phyloP scores from a whole-genome alignment of 2,113 vertebrate genomes.

The Protomyctophum bolini region DNA sequence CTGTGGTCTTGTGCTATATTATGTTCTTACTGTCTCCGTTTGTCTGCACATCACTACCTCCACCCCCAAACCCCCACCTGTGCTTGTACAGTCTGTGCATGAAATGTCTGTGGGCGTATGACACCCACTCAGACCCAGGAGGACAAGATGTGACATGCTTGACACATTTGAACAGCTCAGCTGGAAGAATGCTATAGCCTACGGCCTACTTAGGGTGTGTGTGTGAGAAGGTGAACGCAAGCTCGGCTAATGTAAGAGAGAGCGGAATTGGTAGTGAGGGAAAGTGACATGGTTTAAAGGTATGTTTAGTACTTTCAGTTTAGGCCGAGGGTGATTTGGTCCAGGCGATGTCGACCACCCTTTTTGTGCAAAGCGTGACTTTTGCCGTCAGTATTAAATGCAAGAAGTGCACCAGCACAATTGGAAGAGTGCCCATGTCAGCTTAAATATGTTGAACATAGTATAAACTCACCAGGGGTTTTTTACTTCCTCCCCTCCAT shows the following conservation, averaged over 20 bases:
- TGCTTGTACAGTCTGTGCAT: background rate
- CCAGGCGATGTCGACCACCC: no score
- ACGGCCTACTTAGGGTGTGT: constrained; percentile 35
- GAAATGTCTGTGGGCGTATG: background rate
- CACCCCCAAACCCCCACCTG: background rate
- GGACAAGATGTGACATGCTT: constrained; percentile 59
- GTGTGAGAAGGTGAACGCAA: constrained; percentile 16
- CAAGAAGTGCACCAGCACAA: no score
- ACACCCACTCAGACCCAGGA: constrained; percentile 12
- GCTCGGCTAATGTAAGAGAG: background rate
- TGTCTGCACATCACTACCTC: background rate
- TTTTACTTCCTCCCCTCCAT: no score
- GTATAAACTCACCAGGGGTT: no score
- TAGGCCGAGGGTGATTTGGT: no score
- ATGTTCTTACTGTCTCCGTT: no score
- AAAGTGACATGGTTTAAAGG: background rate
- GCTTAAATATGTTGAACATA: no score
- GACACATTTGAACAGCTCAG: constrained; percentile 39
- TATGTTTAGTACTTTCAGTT: background rate
- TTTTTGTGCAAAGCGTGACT: no score
- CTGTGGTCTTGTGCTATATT: no score
- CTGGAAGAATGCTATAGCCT: constrained; percentile 60
- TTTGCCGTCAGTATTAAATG: no score
- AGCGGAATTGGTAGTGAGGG: background rate
- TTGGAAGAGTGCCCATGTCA: no score